These are phyloP conservation scores for Brachyistius frenatus DNA, from an alignment of 2,113 vertebrate species.

Conservation along the genomic window DNA sequence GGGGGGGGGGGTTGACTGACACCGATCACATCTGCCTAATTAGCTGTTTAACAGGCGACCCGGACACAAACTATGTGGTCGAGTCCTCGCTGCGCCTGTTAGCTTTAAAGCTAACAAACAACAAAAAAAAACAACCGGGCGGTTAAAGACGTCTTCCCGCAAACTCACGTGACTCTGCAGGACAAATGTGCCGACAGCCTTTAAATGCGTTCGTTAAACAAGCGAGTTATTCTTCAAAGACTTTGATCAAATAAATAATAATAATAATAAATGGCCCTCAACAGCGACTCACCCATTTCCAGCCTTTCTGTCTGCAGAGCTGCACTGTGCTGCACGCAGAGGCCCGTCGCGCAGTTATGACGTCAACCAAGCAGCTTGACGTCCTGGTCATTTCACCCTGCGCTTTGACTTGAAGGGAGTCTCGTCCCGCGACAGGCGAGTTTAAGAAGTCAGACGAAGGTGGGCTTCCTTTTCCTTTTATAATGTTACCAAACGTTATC, in stretches of 20 bases:
- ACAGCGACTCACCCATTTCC: constrained; percentile 54
- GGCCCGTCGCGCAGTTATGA: constrained; percentile 69
- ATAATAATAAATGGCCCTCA: neutral
- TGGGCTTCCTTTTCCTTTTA: too few species aligned
- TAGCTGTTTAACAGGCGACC: constrained; percentile 5
- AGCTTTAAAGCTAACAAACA: constrained; percentile 5
- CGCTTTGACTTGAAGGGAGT: neutral
- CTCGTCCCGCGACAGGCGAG: too few species aligned
- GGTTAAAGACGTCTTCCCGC: neutral
- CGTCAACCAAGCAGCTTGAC: neutral
- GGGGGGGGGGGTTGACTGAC: too few species aligned
- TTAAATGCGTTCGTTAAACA: neutral
- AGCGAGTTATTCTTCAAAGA: neutral
- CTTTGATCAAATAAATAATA: neutral
- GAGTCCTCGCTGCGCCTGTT: constrained; percentile 54
- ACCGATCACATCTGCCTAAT: constrained; percentile 2
- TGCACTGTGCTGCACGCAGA: constrained; percentile 5
- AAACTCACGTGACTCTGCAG: neutral
- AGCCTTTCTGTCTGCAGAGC: constrained; percentile 17
- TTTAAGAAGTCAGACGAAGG: too few species aligned
- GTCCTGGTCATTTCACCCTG: fast-evolving
- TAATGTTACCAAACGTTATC: too few species aligned
- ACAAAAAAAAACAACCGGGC: neutral
- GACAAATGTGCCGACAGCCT: neutral
- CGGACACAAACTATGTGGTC: constrained; percentile 46